Evolutionary conservation across 1,140 invertebrate genomes (phyloP), one percentile per base, ranked within the genome.

Genomic region (Cotesia glomerata): DNA sequence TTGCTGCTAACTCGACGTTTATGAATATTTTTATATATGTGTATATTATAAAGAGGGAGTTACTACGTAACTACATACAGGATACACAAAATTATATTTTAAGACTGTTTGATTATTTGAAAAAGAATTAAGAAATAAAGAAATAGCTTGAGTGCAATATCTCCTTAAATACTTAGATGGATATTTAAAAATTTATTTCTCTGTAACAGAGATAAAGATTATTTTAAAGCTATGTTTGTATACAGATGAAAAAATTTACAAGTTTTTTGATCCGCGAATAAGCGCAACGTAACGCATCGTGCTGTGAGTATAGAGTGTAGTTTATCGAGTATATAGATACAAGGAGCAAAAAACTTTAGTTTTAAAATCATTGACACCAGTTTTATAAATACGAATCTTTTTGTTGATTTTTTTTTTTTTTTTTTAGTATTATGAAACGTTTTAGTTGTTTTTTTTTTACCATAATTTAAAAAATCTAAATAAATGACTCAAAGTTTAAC

Each of bases 71-170:
- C 74, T 74, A n/a, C 78, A 76, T 77, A 77, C 76, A 76, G 68
- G 71, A 77, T 74, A 74, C n/a, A 45, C 45, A 36, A 74, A 71
- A 72, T 63, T 73, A 74, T 86, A 85, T 86, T 86, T 86, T 81
- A 81, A 85, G 85, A 86, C 81, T 85, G 84, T 85, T 85, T 85
- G 82, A 83, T 85, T 45, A 45, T 45, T 85, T 82, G 79, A 81
- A 83, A 82, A 69, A 73, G 61, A 74, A 75, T 69, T 45, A 56
- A 62, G 34, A 45, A 45, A 45, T 45, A 8, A 45, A 45, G 7
- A 45, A 45, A 8, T 45, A 9, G 39, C 39, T 45, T 5, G 39
- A 8, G 39, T 9, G 39, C 39, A 45, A 45, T 45, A 45, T 7
- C 39, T 45, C 11, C 2, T 45, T 45, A 45, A 9, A 45, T 45